These are phyloP conservation scores for Cabera pusaria DNA, from an alignment of 2,888 invertebrate genomes.

Conservation along the genomic window DNA sequence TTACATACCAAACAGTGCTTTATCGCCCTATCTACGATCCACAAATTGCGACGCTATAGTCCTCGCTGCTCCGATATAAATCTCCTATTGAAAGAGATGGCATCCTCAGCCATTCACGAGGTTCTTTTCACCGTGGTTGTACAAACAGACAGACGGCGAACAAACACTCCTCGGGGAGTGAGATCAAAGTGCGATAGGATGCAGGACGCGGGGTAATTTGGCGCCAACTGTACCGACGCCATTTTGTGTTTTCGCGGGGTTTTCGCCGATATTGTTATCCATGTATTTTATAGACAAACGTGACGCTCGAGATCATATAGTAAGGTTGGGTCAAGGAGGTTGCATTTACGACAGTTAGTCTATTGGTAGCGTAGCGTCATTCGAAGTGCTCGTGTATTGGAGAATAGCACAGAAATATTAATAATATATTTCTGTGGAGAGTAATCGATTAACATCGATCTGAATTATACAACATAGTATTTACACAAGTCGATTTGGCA, in stretches of 20 bases:
- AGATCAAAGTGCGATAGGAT: slow-evolving; percentile 81
- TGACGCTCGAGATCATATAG: too few species aligned
- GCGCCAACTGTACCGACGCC: slow-evolving; percentile 74
- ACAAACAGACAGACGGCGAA: slow-evolving; percentile 69
- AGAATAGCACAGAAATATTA: too few species aligned
- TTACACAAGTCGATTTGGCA: too few species aligned
- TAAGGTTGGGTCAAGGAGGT: too few species aligned
- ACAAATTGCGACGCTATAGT: slow-evolving; percentile 79
- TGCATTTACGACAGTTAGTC: too few species aligned
- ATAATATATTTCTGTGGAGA: too few species aligned
- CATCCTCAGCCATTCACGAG: slow-evolving; percentile 60
- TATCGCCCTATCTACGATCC: slow-evolving; percentile 73
- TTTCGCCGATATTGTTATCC: background rate
- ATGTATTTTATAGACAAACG: too few species aligned
- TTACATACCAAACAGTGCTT: slow-evolving; percentile 33
- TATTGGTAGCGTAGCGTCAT: too few species aligned
- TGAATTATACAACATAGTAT: too few species aligned
- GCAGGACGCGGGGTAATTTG: slow-evolving; percentile 74
- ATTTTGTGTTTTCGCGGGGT: slow-evolving; percentile 57
- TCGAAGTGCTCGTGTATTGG: too few species aligned
- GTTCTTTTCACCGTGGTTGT: slow-evolving; percentile 60
- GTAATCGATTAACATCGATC: too few species aligned
- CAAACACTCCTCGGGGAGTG: slow-evolving; percentile 70
- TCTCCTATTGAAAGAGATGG: slow-evolving; percentile 68
- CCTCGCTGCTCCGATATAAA: slow-evolving; percentile 70